Evolutionary conservation across 2,113 vertebrate species (phyloP).

Genomic region (Zeus faber): DNA sequence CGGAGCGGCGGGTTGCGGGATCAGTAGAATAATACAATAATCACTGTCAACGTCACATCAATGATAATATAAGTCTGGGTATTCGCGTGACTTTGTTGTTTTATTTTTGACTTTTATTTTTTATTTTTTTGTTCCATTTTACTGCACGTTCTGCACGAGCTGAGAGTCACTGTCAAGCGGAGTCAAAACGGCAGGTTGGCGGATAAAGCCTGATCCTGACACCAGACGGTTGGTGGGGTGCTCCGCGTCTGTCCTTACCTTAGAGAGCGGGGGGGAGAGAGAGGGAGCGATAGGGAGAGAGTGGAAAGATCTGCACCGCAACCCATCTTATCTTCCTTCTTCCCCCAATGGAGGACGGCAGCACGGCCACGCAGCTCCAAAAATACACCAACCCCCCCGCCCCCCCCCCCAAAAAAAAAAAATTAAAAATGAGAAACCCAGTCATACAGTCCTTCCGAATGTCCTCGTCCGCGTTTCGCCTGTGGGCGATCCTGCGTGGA

Average conservation of each 20-base stretch:
- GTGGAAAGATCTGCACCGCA: slow-evolving; percentile 33
- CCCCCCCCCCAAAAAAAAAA: slow-evolving; percentile 18
- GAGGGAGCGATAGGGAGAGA: slow-evolving; percentile 25
- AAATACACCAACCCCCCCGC: slow-evolving; percentile 17
- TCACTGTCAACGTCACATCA: too few species aligned
- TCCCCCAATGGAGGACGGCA: slow-evolving; percentile 51
- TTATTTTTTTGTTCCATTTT: background rate
- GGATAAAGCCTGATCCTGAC: too few species aligned
- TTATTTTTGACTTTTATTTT: too few species aligned
- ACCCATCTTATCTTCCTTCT: slow-evolving; percentile 35
- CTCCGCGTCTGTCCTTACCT: slow-evolving; percentile 51
- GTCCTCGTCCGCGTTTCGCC: slow-evolving; percentile 43
- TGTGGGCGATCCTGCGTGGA: too few species aligned
- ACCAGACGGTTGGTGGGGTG: too few species aligned
- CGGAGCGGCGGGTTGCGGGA: too few species aligned
- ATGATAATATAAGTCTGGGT: too few species aligned
- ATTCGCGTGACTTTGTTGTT: too few species aligned
- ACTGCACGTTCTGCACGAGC: background rate
- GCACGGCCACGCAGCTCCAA: slow-evolving; percentile 28
- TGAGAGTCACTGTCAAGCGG: too few species aligned
- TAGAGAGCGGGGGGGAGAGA: slow-evolving; percentile 41
- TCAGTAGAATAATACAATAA: too few species aligned
- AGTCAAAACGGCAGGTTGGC: too few species aligned
- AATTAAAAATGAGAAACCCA: slow-evolving; percentile 33
- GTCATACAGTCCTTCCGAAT: slow-evolving; percentile 25